Evolutionary conservation across 1,140 invertebrate species (phyloP), one percentile per base, ranked within the genome.

Genomic region (Megalopta genalis): DNA sequence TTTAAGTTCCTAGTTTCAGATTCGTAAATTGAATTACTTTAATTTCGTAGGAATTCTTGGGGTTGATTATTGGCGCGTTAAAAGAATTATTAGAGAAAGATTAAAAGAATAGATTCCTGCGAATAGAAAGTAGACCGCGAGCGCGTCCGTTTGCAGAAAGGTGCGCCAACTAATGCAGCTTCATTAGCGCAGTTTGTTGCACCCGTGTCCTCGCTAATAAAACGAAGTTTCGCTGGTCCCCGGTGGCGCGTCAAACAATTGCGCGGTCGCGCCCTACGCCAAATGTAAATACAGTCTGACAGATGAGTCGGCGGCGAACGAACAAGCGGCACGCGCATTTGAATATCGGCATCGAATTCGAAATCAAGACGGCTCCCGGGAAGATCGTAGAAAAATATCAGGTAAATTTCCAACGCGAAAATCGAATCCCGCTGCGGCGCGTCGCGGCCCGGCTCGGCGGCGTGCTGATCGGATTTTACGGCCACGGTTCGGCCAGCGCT

Each of bases 381-480:
- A 39, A 8, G 32, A 9, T 21, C 18, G 18, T 0, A 10, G 42
- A 9, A 42, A 46, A 27, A 4, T 27, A 57, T 66, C n/a, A 2
- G 23, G 9, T 77, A 63, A 18, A 71, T 37, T 71, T 77, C 18
- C 39, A 8, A 49, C n/a, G 4, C 18, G 21, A 49, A 62, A 49
- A 77, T 77, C 66, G 65, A 60, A 37, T 46, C 32, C 32, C 32
- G 32, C n/a, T n/a, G n/a, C 32, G 32, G 32, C 32, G 32, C 32
- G 32, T 32, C 1, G 32, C 32, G 32, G 32, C 1, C 1, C 32
- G 32, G 32, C 54, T n/a, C n/a, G 8, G 10, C 18, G 14, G 18
- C 39, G 49, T 46, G 37, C 10, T 3, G 49, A 46, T 54, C 39
- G 23, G 23, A 46, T 77, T 77, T 69, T 64, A 52, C 16, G 49